These are phyloP conservation scores for Lamellibrachia luymesi DNA, from an alignment of 1,140 invertebrate species.

Conservation along the genomic window DNA sequence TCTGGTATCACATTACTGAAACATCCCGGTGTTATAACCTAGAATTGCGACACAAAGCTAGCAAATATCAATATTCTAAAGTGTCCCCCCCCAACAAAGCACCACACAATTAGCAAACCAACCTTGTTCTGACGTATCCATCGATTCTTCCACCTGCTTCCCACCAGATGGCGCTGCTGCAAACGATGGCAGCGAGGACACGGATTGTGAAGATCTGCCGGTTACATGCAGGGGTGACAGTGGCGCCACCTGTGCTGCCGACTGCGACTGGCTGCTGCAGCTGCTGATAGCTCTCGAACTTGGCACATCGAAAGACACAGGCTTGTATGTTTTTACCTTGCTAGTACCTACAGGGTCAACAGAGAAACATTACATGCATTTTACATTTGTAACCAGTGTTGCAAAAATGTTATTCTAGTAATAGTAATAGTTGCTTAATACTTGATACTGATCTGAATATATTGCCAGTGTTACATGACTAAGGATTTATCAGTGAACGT, in stretches of 20 bases:
- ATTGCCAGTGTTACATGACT: not conserved
- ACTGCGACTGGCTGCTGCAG: not conserved
- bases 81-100: not conserved
- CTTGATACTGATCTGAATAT: not conserved
- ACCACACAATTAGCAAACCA: not conserved
- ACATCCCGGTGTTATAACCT: too few relatives aligned
- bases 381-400: not conserved
- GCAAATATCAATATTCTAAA: not conserved
- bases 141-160: not conserved
- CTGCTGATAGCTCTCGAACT: not conserved
- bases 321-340: conserved; percentile 20
- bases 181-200: not conserved
- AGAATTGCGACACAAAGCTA: not conserved
- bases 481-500: not conserved
- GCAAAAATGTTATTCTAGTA: not conserved
- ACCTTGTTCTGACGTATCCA: not conserved
- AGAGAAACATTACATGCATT: not conserved
- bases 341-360: not conserved
- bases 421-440: not conserved
- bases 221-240: not conserved
- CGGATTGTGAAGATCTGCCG: not conserved
- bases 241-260: not conserved
- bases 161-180: not conserved
- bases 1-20: too few relatives aligned
- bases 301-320: conserved; percentile 16